Evolutionary conservation across 2,113 vertebrate species (phyloP), one percentile per base, ranked within the genome.

Genomic region (Sceloporus undulatus): DNA sequence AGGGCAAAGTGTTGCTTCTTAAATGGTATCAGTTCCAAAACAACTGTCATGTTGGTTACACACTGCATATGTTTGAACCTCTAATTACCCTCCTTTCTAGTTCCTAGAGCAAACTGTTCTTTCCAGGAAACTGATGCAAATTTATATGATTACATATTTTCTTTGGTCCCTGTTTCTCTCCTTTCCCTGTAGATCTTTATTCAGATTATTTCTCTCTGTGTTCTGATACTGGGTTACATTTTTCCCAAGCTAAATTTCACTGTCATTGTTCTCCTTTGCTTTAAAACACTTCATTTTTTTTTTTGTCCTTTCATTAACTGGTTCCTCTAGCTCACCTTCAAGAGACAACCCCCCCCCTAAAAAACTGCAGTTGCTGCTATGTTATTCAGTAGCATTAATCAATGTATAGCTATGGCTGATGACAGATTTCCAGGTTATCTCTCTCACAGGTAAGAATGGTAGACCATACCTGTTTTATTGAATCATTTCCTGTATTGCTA

Each of bases 241-340:
- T 27, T 86, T 29, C 87, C 16, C 85, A 76, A 81, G 86, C 77
- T 11, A 75, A 9, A 66, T 90, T 85, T 89, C 3, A 21, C 48
- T 79, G 40, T 9, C 91, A 4, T 84, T 88, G 91, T 88, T 38
- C 73, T 88, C 7, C 0, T 59, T 87, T 34, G 27, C 5, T 79
- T 91, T 16, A 87, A 1, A 65, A 59, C n/a, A 86, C 13, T 79
- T 38, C 19, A 11, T 23, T 13, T 7, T 7, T 7, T 48, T 23
- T 70, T 74, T 73, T 74, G 27, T 21, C 27, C 42, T 78, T 86
- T n/a, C 27, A 38, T 86, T 68, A 66, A 65, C 59, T 66, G n/a
- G 29, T 79, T 52, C 65, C 29, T 86, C 76, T 79, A 81, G n/a
- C 16, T 74, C 79, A 82, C 68, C 86, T 82, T 82, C 74, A 87